Evolutionary conservation across 2,888 invertebrate genomes (phyloP), one percentile per base, ranked within the genome.

Genomic region (Epinotia demarniana): DNA sequence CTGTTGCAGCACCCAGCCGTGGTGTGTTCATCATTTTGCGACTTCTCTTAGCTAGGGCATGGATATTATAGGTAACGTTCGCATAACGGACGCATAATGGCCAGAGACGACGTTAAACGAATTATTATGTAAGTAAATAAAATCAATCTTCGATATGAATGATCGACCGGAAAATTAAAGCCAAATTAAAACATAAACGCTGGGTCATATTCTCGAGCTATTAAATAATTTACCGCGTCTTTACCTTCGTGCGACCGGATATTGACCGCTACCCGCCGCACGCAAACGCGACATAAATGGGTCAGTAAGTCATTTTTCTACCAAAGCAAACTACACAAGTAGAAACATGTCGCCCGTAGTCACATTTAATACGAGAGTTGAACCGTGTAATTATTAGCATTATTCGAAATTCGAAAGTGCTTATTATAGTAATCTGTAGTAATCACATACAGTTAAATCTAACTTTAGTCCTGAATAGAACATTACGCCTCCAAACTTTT

Each of bases 201-300:
- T 64, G n/a, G 13, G 72, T 72, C 73, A 62, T 62, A 69, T 58
- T 49, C 39, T 58, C 66, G 63, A 64, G 60, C 33, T 39, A 72
- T 78, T 75, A 67, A 76, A 78, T 74, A 76, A 74, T 78, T 74
- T 64, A 74, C 63, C 46, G 3, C 63, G 60, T 67, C 66, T 67
- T 72, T 71, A 73, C 72, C 74, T 62, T 66, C 66, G 72, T 75
- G 75, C 69, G 78, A 76, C 78, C 75, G 78, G 77, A 77, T 77
- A 71, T 63, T 57, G 71, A 66, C 33, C 62, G 39, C 39, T 9
- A 39, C 39, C 33, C 66, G 63, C 39, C 53, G 61, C 77, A 77
- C 74, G 77, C 73, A 66, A 76, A 55, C 60, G 61, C 57, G 46
- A 72, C 61, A 60, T 33, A 69, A 73, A 66, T 60, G 70, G 73